phyloP scores from a whole-genome alignment of 2,888 invertebrate genomes.

The Podabrus alpinus region DNA sequence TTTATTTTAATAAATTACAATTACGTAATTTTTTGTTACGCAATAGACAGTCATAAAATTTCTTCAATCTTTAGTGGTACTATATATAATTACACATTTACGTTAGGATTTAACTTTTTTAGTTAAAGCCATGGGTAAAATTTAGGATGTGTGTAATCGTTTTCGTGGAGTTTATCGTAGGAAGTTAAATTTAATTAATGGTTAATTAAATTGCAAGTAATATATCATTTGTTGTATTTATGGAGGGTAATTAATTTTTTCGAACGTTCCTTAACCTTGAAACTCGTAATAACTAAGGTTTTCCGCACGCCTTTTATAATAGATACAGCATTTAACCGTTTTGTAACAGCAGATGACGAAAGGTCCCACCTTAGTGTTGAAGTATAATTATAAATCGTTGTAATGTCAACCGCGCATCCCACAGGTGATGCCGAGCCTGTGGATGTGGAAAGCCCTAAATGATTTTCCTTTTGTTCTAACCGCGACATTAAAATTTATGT shows the following conservation, averaged over 20 bases:
- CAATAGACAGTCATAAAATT: not conserved
- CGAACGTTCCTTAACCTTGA: slow-evolving; percentile 30
- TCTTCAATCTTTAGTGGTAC: not conserved
- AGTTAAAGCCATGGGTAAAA: not conserved
- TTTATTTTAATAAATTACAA: not conserved
- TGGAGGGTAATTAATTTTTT: slow-evolving; percentile 22
- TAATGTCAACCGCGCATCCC: slow-evolving; percentile 39
- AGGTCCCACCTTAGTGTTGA: slow-evolving; percentile 37
- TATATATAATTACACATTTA: not conserved
- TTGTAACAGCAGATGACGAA: slow-evolving; percentile 37
- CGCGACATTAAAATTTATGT: slow-evolving; percentile 22
- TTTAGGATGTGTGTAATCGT: not conserved
- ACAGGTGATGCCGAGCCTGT: slow-evolving; percentile 35
- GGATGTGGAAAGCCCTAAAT: slow-evolving; percentile 29
- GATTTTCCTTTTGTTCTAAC: slow-evolving; percentile 29
- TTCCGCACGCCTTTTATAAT: slow-evolving; percentile 31
- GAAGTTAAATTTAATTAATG: not conserved
- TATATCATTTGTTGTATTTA: slow-evolving; percentile 15
- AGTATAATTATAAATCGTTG: slow-evolving; percentile 39
- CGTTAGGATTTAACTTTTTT: not conserved
- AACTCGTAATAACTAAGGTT: slow-evolving; percentile 26
- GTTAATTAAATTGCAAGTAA: slow-evolving; percentile 2
- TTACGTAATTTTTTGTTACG: not conserved
- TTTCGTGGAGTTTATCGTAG: not conserved
- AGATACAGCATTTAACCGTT: slow-evolving; percentile 31